These are phyloP conservation scores for Drosophila atroscutellata DNA, from an alignment of 2,888 invertebrate genomes.

Conservation along the genomic window DNA sequence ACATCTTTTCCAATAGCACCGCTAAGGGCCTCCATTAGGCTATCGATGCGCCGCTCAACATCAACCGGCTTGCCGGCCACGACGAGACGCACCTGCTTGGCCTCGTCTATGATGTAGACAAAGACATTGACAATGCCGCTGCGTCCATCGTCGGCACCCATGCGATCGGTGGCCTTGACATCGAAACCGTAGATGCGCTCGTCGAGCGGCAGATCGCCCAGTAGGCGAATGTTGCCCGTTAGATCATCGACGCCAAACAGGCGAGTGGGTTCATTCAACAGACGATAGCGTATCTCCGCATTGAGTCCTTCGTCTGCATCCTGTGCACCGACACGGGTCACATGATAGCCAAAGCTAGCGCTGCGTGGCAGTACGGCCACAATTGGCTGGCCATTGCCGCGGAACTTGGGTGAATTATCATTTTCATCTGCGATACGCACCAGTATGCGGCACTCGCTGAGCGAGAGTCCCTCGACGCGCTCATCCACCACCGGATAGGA, in stretches of 20 bases:
- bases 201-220: constrained; percentile 88
- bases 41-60: constrained; percentile 89
- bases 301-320: constrained; percentile 92
- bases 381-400: constrained; percentile 90
- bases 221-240: constrained; percentile 91
- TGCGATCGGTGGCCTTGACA: constrained; percentile 93
- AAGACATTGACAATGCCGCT: constrained; percentile 94
- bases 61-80: constrained; percentile 91
- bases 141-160: constrained; percentile 92
- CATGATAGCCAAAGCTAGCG: constrained; percentile 92
- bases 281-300: constrained; percentile 92
- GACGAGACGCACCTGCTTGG: constrained; percentile 92
- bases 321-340: constrained; percentile 90
- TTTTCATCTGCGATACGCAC: constrained; percentile 92
- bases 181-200: constrained; percentile 94
- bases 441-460: constrained; percentile 92
- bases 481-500: constrained; percentile 92
- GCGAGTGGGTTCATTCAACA: constrained; percentile 90
- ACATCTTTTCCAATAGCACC: constrained; percentile 92
- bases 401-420: constrained; percentile 92
- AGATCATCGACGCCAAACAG: constrained; percentile 92
- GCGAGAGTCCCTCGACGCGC: constrained; percentile 89
- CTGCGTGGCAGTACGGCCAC: constrained; percentile 93
- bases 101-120: constrained; percentile 93
- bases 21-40: constrained; percentile 89